Evolutionary conservation across 2,113 vertebrate species (phyloP), one percentile per base, ranked within the genome.

Genomic region (Loxodonta africana): DNA sequence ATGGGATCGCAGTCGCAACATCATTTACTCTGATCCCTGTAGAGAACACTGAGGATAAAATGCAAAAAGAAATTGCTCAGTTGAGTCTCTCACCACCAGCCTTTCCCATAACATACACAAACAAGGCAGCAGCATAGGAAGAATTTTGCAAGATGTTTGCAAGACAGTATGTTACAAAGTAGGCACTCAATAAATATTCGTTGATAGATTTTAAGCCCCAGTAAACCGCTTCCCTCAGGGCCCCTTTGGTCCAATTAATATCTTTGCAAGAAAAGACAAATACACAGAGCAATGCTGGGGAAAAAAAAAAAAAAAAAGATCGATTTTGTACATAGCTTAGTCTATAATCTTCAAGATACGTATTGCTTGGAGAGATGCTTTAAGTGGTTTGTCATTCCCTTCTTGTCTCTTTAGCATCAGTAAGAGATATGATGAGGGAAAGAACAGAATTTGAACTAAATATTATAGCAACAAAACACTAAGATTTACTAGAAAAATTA

Each of bases 181-280:
- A 85, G 51, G 78, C 30, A 25, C 62, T 89, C 67, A 51, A 91
- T 92, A 96, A 97, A 95, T 97, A 97, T 71, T 88, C 0, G 0
- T 18, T 94, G 97, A 91, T 97, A 87, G 83, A 83, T 88, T 95
- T 97, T 91, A 89, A 94, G 93, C 62, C 89, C 62, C 91, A 96
- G 86, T 90, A 87, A 97, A 87, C 62, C 23, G 88, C 81, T 95
- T 96, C 41, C 63, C 63, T 94, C 48, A 82, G 14, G 41, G 57
- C 37, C 81, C 51, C 80, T 77, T 73, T 97, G 87, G 89, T 53
- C 63, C 95, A 97, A 94, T 97, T 97, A 97, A 97, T 95, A 98
- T 83, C 80, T 95, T 85, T 94, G n/a, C 37, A 77, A 96, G 91
- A 96, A 96, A 95, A 96, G 96, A 96, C 78, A 97, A 97, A 94